Conservation (phyloP, 2,797 vertebrate species). For the Clarias laeviceps region DNA sequence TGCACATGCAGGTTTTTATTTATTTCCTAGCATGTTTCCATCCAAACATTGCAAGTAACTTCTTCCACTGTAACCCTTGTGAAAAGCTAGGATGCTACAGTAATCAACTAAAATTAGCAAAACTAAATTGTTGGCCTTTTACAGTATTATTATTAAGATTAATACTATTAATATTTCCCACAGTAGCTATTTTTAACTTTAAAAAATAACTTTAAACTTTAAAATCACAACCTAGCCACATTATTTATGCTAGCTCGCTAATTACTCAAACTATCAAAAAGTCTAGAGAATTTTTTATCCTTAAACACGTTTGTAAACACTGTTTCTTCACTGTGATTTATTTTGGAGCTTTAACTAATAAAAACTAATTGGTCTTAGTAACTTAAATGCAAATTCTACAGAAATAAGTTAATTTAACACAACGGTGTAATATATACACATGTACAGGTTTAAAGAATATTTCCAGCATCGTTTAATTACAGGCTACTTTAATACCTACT, state of each 20-base stretch:
- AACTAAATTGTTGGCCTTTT: not conserved
- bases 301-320: not conserved
- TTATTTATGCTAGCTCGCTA: not conserved
- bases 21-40: not conserved
- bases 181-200: not conserved
- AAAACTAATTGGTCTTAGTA: not conserved
- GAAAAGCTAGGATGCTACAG: not conserved
- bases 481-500: not conserved
- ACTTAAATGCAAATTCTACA: not conserved
- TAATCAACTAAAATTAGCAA: not conserved
- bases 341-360: not conserved
- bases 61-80: not conserved
- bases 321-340: not conserved
- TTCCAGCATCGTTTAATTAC: not conserved
- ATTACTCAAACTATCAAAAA: too few relatives aligned
- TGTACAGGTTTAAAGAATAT: not conserved
- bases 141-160: not conserved
- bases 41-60: not conserved
- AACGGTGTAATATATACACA: not conserved
- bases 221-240: too few relatives aligned
- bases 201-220: too few relatives aligned
- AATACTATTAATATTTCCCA: not conserved
- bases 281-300: too few relatives aligned
- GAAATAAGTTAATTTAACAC: not conserved
- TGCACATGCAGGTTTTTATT: not conserved